A percentile compares a stretch with the other conserved stretches of the same genome.
Evolutionary conservation across 2,888 invertebrate species (phyloP).

Genomic region (Pherbina coryleti): DNA sequence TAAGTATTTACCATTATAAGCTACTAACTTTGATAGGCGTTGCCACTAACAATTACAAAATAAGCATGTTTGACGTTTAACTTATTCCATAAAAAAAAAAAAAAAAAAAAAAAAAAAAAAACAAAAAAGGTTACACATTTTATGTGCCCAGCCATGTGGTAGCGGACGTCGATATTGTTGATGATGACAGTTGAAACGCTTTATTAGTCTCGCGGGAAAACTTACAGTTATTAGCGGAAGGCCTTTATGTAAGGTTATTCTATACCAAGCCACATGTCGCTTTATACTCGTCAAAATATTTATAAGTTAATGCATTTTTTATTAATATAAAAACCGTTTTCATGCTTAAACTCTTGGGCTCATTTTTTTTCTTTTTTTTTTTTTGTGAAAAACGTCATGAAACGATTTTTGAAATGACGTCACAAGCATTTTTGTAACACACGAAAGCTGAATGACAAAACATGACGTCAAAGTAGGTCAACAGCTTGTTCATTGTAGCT

Average conservation of each 20-base stretch:
- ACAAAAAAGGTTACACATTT: not conserved
- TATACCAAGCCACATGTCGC: not conserved
- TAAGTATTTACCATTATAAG: too few species aligned
- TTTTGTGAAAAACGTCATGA: not conserved
- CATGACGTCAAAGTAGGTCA: constrained; percentile 2
- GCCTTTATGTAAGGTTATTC: not conserved
- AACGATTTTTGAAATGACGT: not conserved
- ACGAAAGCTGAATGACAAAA: not conserved
- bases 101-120: not conserved
- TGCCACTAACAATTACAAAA: not conserved
- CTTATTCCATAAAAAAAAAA: not conserved
- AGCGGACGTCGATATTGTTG: not conserved
- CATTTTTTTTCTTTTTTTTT: not conserved
- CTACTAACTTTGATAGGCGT: not conserved
- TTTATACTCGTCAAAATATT: not conserved
- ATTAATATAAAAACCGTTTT: not conserved
- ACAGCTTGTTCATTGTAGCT: not conserved
- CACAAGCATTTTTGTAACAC: not conserved
- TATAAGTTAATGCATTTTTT: not conserved
- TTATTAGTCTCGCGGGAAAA: constrained; percentile 11
- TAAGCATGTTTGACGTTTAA: not conserved
- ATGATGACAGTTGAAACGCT: constrained; percentile 4
- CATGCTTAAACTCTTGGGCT: not conserved
- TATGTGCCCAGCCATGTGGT: not conserved
- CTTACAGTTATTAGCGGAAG: not conserved